Conservation (phyloP, 2,888 invertebrate species). For the Notodromas monacha region DNA sequence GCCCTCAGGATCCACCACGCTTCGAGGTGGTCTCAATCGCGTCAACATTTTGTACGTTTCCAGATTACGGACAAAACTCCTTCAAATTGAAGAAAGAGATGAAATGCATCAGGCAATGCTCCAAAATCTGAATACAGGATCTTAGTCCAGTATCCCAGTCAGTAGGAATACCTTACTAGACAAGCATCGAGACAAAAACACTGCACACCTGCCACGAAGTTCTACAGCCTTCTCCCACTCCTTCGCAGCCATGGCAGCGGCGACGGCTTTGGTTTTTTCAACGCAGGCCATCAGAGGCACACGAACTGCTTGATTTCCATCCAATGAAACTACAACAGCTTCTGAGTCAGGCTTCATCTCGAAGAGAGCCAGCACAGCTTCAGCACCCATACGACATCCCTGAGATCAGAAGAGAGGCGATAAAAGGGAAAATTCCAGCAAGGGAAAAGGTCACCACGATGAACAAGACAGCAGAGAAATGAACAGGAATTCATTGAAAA, state of each 20-base stretch:
- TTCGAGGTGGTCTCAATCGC: slow-evolving; percentile 57
- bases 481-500: too few relatives aligned
- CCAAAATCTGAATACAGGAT: too few relatives aligned
- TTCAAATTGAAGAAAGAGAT: slow-evolving; percentile 13
- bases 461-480: too few relatives aligned
- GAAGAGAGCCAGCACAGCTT: slow-evolving; percentile 88
- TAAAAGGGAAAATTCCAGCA: too few relatives aligned
- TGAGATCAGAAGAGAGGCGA: slow-evolving; percentile 16
- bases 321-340: slow-evolving; percentile 65
- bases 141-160: too few relatives aligned
- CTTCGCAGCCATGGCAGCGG: slow-evolving; percentile 54
- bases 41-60: slow-evolving; percentile 86
- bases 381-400: slow-evolving; percentile 96
- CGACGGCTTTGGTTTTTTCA: slow-evolving; percentile 63
- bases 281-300: slow-evolving; percentile 93
- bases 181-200: too few relatives aligned
- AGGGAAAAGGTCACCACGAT: too few relatives aligned
- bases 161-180: too few relatives aligned
- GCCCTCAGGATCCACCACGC: slow-evolving; percentile 26
- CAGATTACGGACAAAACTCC: slow-evolving; percentile 59
- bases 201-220: slow-evolving; percentile 59
- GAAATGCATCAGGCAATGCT: too few relatives aligned
- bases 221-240: slow-evolving; percentile 79
- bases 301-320: slow-evolving; percentile 87
- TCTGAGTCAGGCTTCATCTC: slow-evolving; percentile 62